Conservation (phyloP, 2,113 vertebrate genomes). For the Crocuta crocuta region DNA sequence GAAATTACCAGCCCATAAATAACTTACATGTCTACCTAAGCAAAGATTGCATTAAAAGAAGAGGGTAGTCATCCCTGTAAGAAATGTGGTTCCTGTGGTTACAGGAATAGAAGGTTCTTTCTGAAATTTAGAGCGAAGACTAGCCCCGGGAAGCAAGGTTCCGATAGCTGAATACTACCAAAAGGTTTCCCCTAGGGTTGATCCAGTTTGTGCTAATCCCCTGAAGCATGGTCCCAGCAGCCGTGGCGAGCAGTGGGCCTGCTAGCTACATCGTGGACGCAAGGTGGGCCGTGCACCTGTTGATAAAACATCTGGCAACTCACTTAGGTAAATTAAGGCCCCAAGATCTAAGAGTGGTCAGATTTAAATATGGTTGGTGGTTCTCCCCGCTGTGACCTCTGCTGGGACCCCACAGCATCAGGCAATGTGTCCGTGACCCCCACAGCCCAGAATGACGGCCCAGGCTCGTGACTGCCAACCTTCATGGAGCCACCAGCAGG, state of each 20-base stretch:
- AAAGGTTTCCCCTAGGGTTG: neutral
- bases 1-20: neutral
- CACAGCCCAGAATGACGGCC: neutral
- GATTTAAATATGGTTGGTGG: neutral
- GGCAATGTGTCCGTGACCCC: neutral
- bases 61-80: neutral
- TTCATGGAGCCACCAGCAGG: neutral
- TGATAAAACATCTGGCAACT: neutral
- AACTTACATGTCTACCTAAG: neutral
- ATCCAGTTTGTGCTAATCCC: neutral
- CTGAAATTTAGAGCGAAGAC: neutral
- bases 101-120: neutral
- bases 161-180: neutral
- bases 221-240: neutral
- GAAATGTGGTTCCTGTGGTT: neutral
- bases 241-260: neutral
- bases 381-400: neutral
- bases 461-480: neutral
- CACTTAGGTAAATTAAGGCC: neutral
- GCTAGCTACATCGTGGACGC: neutral
- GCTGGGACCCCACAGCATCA: neutral
- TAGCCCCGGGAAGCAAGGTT: neutral
- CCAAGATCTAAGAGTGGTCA: neutral
- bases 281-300: fast-evolving
- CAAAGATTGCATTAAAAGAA: neutral